These are phyloP conservation scores for Melanaphis sacchari DNA, from an alignment of 1,140 invertebrate species.

Conservation along the genomic window DNA sequence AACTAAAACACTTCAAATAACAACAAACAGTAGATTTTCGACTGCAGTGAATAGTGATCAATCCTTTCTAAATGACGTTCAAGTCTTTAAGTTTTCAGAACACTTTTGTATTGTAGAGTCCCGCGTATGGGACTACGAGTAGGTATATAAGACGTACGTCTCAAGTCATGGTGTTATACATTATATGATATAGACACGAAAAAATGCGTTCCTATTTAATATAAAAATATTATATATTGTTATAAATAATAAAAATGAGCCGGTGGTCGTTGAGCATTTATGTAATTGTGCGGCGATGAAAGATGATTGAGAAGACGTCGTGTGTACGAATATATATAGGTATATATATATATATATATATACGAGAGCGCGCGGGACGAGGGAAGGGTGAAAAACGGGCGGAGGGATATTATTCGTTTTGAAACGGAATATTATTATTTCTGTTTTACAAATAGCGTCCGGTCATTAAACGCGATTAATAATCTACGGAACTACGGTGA, in stretches of 20 bases:
- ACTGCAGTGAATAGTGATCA: too few relatives aligned
- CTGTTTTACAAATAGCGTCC: slow-evolving; percentile 27
- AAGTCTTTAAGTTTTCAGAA: not conserved
- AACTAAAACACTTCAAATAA: too few relatives aligned
- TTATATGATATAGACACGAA: not conserved
- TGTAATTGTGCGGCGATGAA: not conserved
- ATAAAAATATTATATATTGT: not conserved
- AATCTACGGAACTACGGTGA: slow-evolving; percentile 40
- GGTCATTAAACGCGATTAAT: slow-evolving; percentile 31
- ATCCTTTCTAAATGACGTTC: not conserved
- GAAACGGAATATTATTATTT: slow-evolving; percentile 13
- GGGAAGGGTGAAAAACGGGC: not conserved
- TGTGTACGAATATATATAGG: not conserved
- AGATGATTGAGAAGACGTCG: slow-evolving; percentile 7
- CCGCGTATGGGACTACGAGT: not conserved
- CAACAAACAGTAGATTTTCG: too few relatives aligned
- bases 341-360: too few relatives aligned
- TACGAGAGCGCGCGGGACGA: not conserved
- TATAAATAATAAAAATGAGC: too few relatives aligned
- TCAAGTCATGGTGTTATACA: not conserved
- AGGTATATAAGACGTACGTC: too few relatives aligned
- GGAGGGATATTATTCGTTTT: not conserved
- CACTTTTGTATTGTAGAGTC: too few relatives aligned
- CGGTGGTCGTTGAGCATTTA: not conserved
- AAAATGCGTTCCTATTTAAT: not conserved